Evolutionary conservation across 2,888 invertebrate genomes (phyloP).

Genomic region (Julus scandinavius): DNA sequence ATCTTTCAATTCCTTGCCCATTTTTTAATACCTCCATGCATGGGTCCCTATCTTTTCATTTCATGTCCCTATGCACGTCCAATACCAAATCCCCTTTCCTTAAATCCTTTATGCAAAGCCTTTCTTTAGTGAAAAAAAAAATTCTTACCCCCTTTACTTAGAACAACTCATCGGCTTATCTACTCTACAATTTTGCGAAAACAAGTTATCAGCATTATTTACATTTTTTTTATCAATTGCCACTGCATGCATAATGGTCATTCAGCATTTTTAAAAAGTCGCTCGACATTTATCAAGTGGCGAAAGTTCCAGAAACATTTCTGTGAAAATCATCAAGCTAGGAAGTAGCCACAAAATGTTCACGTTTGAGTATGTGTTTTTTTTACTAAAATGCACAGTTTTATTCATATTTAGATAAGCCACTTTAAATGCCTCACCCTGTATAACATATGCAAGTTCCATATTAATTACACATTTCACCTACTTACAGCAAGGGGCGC

Average conservation of each 20-base stretch:
- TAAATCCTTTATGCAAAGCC: conserved; percentile 2
- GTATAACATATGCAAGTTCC: no score
- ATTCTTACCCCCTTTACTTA: not conserved
- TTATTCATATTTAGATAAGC: no score
- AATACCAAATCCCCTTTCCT: conserved; percentile 33
- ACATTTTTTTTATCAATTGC: not conserved
- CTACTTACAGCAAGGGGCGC: not conserved
- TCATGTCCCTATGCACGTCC: not conserved
- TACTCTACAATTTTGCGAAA: not conserved
- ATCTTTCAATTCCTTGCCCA: conserved; percentile 1
- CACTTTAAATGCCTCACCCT: no score
- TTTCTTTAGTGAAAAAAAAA: not conserved
- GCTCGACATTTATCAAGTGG: no score
- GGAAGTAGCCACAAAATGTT: no score
- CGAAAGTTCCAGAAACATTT: no score
- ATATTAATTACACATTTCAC: no score
- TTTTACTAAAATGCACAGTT: no score
- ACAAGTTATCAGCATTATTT: not conserved
- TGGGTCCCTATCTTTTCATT: conserved; percentile 4
- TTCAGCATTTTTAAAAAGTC: no score
- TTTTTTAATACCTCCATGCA: conserved; percentile 1
- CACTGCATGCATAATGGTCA: not conserved
- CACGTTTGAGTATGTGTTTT: no score
- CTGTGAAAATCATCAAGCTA: no score
- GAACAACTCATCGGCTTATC: not conserved